phyloP scores from a whole-genome alignment of 2,888 invertebrate genomes.

The Furcula furcula region DNA sequence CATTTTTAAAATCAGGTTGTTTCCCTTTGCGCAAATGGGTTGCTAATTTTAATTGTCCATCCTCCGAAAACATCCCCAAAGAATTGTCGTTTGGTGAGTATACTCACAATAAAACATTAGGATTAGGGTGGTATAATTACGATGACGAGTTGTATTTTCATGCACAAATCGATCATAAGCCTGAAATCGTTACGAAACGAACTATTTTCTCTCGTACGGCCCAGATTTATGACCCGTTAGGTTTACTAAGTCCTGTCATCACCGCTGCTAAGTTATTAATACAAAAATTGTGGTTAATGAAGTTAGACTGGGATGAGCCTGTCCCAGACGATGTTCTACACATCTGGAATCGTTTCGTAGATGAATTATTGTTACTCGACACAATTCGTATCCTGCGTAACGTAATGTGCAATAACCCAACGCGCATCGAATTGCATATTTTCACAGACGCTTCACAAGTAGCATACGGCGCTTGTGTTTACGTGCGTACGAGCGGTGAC shows the following conservation, averaged over 20 bases:
- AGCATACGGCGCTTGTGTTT: conserved; percentile 21
- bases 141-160: conserved; percentile 10
- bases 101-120: conserved; percentile 6
- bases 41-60: conserved; percentile 1
- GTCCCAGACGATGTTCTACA: neutral
- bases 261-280: neutral
- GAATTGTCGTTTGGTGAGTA: neutral
- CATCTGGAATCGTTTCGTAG: neutral
- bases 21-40: conserved; percentile 3
- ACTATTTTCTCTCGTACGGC: neutral
- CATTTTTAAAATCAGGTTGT: neutral
- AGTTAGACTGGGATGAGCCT: neutral
- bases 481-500: conserved; percentile 8
- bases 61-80: neutral
- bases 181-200: neutral
- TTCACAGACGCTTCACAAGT: conserved; percentile 18
- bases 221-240: neutral
- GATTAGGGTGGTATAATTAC: conserved; percentile 10
- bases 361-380: neutral
- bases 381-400: conserved; percentile 9
- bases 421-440: conserved; percentile 13
- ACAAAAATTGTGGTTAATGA: neutral
- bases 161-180: neutral
- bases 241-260: neutral
- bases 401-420: conserved; percentile 1